These are phyloP conservation scores for Nomada lathburiana DNA, from an alignment of 2,888 invertebrate genomes.

Conservation along the genomic window DNA sequence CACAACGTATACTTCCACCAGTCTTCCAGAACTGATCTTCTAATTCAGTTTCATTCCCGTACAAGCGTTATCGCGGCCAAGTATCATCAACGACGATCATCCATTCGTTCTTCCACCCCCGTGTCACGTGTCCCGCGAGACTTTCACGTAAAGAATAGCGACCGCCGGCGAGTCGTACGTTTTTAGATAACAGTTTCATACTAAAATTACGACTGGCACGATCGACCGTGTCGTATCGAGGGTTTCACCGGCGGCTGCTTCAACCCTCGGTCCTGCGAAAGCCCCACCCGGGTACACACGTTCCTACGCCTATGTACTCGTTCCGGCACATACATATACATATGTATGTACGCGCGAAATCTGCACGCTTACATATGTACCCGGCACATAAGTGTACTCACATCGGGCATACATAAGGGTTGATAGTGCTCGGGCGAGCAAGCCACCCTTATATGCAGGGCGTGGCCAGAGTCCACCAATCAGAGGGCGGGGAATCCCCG, in stretches of 20 bases:
- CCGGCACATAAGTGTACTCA: slow-evolving; percentile 74
- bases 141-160: slow-evolving; percentile 30
- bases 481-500: slow-evolving; percentile 75
- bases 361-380: slow-evolving; percentile 62
- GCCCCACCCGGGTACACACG: slow-evolving; percentile 68
- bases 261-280: slow-evolving; percentile 48
- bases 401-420: slow-evolving; percentile 79
- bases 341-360: slow-evolving; percentile 46
- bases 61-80: background rate
- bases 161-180: slow-evolving; percentile 29
- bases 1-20: too few species aligned
- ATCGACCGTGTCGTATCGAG: slow-evolving; percentile 73
- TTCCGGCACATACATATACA: slow-evolving; percentile 49
- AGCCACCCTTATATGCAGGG: slow-evolving; percentile 81
- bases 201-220: slow-evolving; percentile 70
- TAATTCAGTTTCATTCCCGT: background rate
- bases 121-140: background rate
- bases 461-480: slow-evolving; percentile 83
- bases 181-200: slow-evolving; percentile 64
- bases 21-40: background rate
- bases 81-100: background rate
- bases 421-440: slow-evolving; percentile 78
- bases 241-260: slow-evolving; percentile 57
- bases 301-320: slow-evolving; percentile 62
- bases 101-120: slow-evolving; percentile 1